Evolutionary conservation across 2,797 vertebrate species (phyloP).

Genomic region (Emydoidea blandingii): DNA sequence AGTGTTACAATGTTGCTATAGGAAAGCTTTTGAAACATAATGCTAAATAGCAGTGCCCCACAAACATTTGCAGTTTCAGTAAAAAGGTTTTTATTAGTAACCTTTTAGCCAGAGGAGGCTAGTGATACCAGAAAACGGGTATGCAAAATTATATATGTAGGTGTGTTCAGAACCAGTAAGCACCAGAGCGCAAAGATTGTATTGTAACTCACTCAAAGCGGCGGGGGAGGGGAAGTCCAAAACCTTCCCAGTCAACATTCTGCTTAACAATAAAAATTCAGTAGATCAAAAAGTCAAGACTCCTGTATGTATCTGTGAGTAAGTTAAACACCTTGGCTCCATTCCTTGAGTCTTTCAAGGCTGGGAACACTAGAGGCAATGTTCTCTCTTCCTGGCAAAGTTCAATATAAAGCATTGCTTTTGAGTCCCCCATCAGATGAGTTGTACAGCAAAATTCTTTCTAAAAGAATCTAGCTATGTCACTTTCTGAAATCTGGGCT

Average conservation of each 20-base stretch:
- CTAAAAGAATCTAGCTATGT: background rate
- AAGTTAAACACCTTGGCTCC: background rate
- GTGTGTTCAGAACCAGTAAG: background rate
- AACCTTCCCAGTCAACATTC: background rate
- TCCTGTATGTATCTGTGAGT: background rate
- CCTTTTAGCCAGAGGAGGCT: background rate
- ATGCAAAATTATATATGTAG: background rate
- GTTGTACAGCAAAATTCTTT: background rate
- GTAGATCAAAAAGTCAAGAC: background rate
- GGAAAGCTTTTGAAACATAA: conserved; percentile 1
- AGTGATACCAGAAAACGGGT: background rate
- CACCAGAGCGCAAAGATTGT: background rate
- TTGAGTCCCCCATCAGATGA: background rate
- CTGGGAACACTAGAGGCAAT: background rate
- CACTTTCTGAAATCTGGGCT: background rate
- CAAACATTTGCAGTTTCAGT: background rate
- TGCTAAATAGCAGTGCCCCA: background rate
- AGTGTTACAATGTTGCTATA: conserved; percentile 5
- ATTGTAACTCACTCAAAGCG: background rate
- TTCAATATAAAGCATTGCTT: background rate
- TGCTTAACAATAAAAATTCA: background rate
- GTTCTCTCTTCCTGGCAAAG: background rate
- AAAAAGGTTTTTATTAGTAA: background rate
- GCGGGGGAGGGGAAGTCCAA: background rate
- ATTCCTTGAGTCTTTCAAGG: background rate